A percentile compares a stretch with the other conserved stretches of the same genome.
Conservation (phyloP, 2,797 vertebrate species). For the Hypotaenidia philippensis region DNA sequence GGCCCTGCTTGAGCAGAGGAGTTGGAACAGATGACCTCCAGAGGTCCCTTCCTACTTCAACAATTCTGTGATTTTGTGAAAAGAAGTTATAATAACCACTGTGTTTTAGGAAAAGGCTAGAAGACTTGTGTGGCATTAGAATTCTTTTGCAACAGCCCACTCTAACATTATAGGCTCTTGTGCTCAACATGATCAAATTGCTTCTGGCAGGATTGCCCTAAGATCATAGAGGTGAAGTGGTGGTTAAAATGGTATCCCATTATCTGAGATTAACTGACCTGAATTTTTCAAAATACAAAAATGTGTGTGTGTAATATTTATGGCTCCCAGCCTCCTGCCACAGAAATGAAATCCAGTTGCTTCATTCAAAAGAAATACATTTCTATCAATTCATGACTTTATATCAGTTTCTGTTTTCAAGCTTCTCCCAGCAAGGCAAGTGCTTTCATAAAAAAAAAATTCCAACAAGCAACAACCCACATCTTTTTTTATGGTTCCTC, state of each 20-base stretch:
- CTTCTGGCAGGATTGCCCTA: not conserved
- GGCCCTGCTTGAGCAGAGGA: not conserved
- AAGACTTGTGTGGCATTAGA: not conserved
- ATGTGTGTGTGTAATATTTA: not conserved
- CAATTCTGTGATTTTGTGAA: not conserved
- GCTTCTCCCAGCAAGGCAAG: not conserved
- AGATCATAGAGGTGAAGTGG: not conserved
- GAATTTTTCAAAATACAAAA: not conserved
- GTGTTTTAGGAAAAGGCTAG: not conserved
- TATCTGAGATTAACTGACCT: not conserved
- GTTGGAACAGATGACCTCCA: not conserved
- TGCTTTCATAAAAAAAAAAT: not conserved
- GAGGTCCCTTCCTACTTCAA: not conserved
- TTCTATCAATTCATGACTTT: not conserved
- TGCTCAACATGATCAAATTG: not conserved
- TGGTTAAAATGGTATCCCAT: not conserved
- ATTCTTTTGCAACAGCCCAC: not conserved
- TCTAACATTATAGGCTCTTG: not conserved
- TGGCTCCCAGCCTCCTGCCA: not conserved
- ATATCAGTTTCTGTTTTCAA: not conserved
- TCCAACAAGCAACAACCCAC: too few relatives aligned
- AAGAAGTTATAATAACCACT: not conserved
- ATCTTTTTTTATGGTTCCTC: not conserved
- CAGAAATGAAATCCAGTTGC: not conserved
- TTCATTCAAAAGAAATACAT: not conserved